Conservation (phyloP, 2,113 vertebrate genomes). For the Halichoerus grypus region DNA sequence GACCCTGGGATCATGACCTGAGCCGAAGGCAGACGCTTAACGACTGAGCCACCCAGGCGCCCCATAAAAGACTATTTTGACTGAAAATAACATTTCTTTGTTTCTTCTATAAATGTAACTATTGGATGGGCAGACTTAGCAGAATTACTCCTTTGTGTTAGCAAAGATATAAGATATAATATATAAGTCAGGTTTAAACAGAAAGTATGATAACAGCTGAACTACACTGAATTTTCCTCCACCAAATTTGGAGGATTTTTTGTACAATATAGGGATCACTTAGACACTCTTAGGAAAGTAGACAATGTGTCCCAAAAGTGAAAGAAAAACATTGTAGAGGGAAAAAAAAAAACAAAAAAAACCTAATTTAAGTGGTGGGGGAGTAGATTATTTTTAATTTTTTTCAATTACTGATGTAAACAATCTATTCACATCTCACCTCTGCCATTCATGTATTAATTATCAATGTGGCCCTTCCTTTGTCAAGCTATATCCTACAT, state of each 20-base stretch:
- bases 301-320: fast-evolving
- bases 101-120: neutral
- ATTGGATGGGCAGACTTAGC: neutral
- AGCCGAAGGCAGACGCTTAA: too few relatives aligned
- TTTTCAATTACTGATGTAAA: neutral
- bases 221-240: neutral
- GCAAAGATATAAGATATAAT: too few relatives aligned
- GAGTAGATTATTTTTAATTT: neutral
- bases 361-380: neutral
- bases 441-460: neutral
- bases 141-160: neutral
- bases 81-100: neutral
- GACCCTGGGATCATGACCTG: too few relatives aligned
- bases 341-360: too few relatives aligned
- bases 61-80: neutral
- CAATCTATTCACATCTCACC: fast-evolving
- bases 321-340: neutral
- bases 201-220: neutral
- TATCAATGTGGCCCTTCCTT: neutral
- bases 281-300: neutral
- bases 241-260: neutral
- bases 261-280: neutral
- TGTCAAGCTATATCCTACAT: neutral
- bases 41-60: too few relatives aligned
- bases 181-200: neutral